phyloP scores from a whole-genome alignment of 92 coral and sea anemone species.

The Montipora capitata region DNA sequence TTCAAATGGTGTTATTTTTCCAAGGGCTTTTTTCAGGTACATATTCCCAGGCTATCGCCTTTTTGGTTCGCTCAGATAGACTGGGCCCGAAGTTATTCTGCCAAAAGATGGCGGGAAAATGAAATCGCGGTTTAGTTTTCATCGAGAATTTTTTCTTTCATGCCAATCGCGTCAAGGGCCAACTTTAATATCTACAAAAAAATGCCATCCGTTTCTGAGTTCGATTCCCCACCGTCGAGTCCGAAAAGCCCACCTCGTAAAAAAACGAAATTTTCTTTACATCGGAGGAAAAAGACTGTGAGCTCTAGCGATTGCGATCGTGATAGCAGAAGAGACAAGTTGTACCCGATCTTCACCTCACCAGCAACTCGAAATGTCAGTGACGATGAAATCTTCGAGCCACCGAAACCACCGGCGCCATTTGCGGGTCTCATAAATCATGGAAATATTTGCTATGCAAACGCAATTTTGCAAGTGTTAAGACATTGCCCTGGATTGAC shows the following conservation, averaged over 20 bases:
- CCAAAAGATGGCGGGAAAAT: slow-evolving; percentile 86
- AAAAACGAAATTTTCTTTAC: slow-evolving; percentile 89
- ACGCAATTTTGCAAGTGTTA: slow-evolving; percentile 97
- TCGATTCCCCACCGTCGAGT: slow-evolving; percentile 87
- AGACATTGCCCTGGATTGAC: slow-evolving; percentile 91
- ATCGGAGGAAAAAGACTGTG: slow-evolving; percentile 72
- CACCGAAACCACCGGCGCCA: slow-evolving; percentile 79
- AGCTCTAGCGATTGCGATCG: slow-evolving; percentile 49
- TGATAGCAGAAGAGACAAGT: slow-evolving; percentile 26
- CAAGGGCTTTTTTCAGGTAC: not conserved
- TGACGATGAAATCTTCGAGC: slow-evolving; percentile 56
- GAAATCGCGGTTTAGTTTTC: not conserved
- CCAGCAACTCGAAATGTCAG: slow-evolving; percentile 46
- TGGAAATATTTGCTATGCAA: slow-evolving; percentile 95
- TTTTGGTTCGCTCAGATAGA: not conserved
- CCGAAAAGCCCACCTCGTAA: slow-evolving; percentile 96
- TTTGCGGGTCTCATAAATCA: slow-evolving; percentile 85
- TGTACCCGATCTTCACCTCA: slow-evolving; percentile 75
- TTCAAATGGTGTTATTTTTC: not conserved
- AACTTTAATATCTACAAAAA: not conserved
- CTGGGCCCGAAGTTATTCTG: slow-evolving; percentile 5
- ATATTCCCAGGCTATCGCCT: not conserved
- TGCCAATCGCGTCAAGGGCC: not conserved
- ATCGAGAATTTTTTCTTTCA: not conserved
- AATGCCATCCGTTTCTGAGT: slow-evolving; percentile 85